Base-by-base conservation (phyloP, 2,888 invertebrate genomes). In the Augochlorella aurata region DNA sequence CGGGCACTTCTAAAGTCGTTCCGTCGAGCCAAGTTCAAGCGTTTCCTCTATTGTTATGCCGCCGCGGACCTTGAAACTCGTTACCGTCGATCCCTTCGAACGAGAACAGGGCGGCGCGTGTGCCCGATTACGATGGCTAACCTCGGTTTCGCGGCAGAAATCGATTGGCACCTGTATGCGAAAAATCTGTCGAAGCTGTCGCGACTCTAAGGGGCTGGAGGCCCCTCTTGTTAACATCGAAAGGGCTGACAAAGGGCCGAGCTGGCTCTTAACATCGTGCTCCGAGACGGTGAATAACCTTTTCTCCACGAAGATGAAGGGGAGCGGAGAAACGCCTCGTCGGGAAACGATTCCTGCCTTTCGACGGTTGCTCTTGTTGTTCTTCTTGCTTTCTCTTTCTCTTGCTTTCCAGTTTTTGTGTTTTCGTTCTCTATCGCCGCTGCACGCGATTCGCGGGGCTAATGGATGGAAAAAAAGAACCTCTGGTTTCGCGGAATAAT, bases 201-300 rank as follows among this genome's bases (percentile, higher is more conserved):
- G 75, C 54, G 29, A 73, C 73, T 73, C 58, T 71, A 76, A 73
- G 68, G 82, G 67, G 73, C 65, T 71, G 77, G 68, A 77, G 76
- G 79, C 71, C 81, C 24, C 81, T 84, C 87, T 74, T 79, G 81
- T 85, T 77, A 85, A 81, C 78, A 66, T 75, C 75, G 54, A 86
- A 88, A 88, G 81, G 78, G 83, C 85, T 88, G 77, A 83, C 82
- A 86, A 87, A 84, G 72, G 77, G 76, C 70, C 44, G 69, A 71
- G 54, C 69, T 54, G 70, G 58, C 80, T 81, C 77, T 88, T 80
- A 86, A 81, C 73, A 75, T 77, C 54, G 72, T 78, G 76, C 54
- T 52, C 29, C 49, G 69, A 85, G 78, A 78, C 77, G 82, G 78
- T 87, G 83, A 75, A 87, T 81, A 77, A 81, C 70, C 71, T 75